Evolutionary conservation across 2,888 invertebrate species (phyloP), one percentile per base, ranked within the genome.

Genomic region (Eupithecia exiguata): DNA sequence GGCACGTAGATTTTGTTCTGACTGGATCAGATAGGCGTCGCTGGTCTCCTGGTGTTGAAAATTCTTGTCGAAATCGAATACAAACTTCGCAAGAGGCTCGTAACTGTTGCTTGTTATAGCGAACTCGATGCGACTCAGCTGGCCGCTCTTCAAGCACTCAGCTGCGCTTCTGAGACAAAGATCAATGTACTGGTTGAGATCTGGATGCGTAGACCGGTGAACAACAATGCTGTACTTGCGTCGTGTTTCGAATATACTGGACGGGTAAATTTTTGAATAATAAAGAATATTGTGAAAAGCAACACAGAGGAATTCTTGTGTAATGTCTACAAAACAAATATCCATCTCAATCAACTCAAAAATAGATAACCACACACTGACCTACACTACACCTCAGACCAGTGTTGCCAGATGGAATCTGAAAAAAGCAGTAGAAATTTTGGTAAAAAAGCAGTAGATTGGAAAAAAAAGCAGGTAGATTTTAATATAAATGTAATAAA

Each of bases 251-350:
- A 96, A 97, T 81, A 96, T 95, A 81, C 94, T 95, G 74, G 92
- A 90, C 1, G 97, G 96, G 86, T 97, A 97, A 63, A 97, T 87
- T 79, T 95, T 95, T 71, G 95, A 87, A 72, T 93, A 89, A 82
- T 95, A 96, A 7, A 97, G 84, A 72, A 97, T 95, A 72, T 92
- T 95, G 82, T 97, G 96, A 76, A 96, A 95, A 0, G 96, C 95
- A 36, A 96, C 95, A 83, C 96, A 95, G 38, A 97, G 86, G 86
- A 96, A 96, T 89, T 97, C 96, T 71, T 95, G 82, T n/a, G 96
- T 87, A 70, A 96, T 89, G 81, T 96, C 95, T 43, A 90, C 80
- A 72, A 93, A 91, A 85, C 95, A 95, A 88, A 81, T 84, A 86
- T 92, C 93, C 93, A 93, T 93, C 63, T 25, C 49, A 49, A 35